Percentiles rank a stretch among this genome's conserved stretches.
These are phyloP conservation scores for Byasa hedistus DNA, from an alignment of 2,888 invertebrate genomes.

Conservation along the genomic window DNA sequence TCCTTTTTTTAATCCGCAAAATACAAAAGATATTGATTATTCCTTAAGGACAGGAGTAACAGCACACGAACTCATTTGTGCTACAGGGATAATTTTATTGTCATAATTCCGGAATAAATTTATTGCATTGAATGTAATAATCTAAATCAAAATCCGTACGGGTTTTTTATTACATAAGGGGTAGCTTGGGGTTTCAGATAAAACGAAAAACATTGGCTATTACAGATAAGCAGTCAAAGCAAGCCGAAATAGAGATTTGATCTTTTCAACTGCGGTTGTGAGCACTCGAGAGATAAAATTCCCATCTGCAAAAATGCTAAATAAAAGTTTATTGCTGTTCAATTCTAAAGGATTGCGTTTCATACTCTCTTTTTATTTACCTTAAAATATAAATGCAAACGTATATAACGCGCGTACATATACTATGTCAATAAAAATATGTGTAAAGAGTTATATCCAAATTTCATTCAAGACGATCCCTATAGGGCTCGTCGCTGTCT, in stretches of 20 bases:
- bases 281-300: slow-evolving; percentile 18
- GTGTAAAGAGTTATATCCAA: too few species aligned
- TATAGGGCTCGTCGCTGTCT: neutral
- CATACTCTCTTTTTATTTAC: neutral
- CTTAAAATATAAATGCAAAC: neutral
- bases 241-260: slow-evolving; percentile 19
- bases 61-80: neutral
- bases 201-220: slow-evolving; percentile 16
- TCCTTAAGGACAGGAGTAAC: neutral
- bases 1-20: too few species aligned
- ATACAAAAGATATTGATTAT: neutral
- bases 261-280: slow-evolving; percentile 15
- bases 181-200: neutral
- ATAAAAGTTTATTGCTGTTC: slow-evolving; percentile 11
- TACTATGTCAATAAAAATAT: too few species aligned
- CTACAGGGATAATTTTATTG: too few species aligned
- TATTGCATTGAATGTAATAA: neutral
- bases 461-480: too few species aligned
- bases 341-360: neutral
- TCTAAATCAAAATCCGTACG: neutral
- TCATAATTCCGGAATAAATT: neutral
- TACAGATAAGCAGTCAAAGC: slow-evolving; percentile 19
- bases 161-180: slow-evolving; percentile 1
- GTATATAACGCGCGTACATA: too few species aligned
- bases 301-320: slow-evolving; percentile 10